Base-by-base conservation (phyloP, 2,888 invertebrate genomes). In the Diogma glabrata region DNA sequence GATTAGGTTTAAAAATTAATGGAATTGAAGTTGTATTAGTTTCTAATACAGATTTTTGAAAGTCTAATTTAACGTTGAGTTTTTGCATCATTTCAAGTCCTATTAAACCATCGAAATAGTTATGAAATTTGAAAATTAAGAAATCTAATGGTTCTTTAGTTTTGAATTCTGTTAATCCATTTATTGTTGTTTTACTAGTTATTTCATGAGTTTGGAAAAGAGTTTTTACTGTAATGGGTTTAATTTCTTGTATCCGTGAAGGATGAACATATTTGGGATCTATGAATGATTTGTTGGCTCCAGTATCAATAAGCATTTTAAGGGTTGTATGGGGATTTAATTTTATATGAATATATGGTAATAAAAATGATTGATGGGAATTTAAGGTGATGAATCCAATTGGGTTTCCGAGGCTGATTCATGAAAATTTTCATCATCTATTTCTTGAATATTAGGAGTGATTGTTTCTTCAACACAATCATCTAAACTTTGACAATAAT, bases 11-110 rank as follows among this genome's bases (percentile, higher is more conserved):
- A 16, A 38, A 38, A 7, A 38, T 8, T 14, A 56, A 30, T 4
- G 40, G 51, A 28, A 55, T 50, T 17, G 20, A 23, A 20, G 48
- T 26, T 16, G 36, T 50, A 14, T 50, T 47, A 3, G 49, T 53
- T 46, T 51, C 36, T 20, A 56, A 38, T 3, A 51, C 23, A 17
- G 49, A 52, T 28, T 55, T 53, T n/a, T 28, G 47, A 24, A 58
- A 22, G 40, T 57, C 55, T 33, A 58, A 26, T 52, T 52, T 53
- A 9, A 38, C 19, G 2, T 19, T 19, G 4, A 38, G 19, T 10
- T 38, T 16, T 16, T 38, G 16, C 38, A 38, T 38, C 16, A 16
- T 38, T 16, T 38, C 38, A 10, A 38, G 38, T 6, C 38, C 38
- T 14, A 7, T 7, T 4, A 7, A 10, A 33, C 5, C 5, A 33